Percentiles rank a stretch among this genome's conserved stretches.
Conservation (phyloP, 2,888 invertebrate genomes). For the Ectropis crepuscularia region DNA sequence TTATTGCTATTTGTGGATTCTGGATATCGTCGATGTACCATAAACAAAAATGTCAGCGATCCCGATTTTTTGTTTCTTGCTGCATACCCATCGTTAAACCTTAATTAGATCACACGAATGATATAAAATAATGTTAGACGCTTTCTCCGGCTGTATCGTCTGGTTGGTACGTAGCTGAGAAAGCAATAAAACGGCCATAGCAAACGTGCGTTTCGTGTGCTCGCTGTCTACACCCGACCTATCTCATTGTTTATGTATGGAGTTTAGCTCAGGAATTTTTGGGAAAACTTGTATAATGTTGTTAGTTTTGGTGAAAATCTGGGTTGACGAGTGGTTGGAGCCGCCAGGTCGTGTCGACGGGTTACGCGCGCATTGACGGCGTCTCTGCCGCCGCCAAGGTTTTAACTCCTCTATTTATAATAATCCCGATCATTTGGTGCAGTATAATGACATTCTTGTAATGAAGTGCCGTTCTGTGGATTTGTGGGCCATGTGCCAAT, state of each 20-base stretch:
- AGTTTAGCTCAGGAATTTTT: slow-evolving; percentile 81
- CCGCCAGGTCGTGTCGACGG: slow-evolving; percentile 54
- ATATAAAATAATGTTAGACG: slow-evolving; percentile 79
- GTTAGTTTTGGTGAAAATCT: slow-evolving; percentile 70
- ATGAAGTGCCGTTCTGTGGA: slow-evolving; percentile 78
- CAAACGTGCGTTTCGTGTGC: slow-evolving; percentile 81
- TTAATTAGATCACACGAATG: slow-evolving; percentile 83
- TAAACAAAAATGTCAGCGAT: slow-evolving; percentile 86
- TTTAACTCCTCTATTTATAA: slow-evolving; percentile 81
- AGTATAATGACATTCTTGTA: slow-evolving; percentile 82
- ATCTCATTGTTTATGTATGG: slow-evolving; percentile 85
- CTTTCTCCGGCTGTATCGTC: slow-evolving; percentile 68
- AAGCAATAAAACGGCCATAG: slow-evolving; percentile 78
- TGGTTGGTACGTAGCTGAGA: slow-evolving; percentile 61
- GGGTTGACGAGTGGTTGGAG: slow-evolving; percentile 54
- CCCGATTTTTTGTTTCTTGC: slow-evolving; percentile 84
- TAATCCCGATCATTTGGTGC: slow-evolving; percentile 80
- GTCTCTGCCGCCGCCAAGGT: slow-evolving; percentile 70
- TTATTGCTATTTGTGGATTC: slow-evolving; percentile 84
- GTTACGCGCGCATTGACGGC: slow-evolving; percentile 60
- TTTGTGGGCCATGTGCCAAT: slow-evolving; percentile 84
- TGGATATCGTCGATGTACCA: slow-evolving; percentile 84
- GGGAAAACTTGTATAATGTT: slow-evolving; percentile 70
- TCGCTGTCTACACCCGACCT: slow-evolving; percentile 81
- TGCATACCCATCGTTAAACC: slow-evolving; percentile 80